Percentiles rank a stretch among this genome's conserved stretches.
phyloP scores from a whole-genome alignment of 2,797 vertebrate genomes.

The Sebastes iracundus region DNA sequence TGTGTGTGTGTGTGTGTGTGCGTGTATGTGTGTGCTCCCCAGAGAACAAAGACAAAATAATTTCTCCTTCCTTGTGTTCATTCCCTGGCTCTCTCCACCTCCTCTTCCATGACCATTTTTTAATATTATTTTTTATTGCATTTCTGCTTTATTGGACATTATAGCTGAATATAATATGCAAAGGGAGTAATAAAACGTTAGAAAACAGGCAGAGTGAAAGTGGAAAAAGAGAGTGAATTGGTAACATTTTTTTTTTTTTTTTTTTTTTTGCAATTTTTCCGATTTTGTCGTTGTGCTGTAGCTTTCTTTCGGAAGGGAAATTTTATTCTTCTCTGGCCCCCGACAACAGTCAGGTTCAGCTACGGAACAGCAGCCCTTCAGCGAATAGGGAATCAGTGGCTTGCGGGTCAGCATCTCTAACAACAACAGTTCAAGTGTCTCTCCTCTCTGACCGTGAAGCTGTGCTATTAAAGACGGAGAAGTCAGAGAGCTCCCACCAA shows the following conservation, averaged over 20 bases:
- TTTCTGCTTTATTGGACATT: constrained; percentile 54
- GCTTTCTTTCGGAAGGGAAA: neutral
- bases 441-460: neutral
- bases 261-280: neutral
- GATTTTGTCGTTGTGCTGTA: neutral
- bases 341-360: neutral
- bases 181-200: constrained; percentile 34
- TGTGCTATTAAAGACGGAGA: neutral
- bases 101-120: constrained; percentile 38
- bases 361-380: neutral
- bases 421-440: neutral
- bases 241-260: neutral
- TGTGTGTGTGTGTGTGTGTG: neutral
- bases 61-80: neutral
- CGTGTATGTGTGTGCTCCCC: neutral
- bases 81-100: neutral
- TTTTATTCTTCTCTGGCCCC: neutral
- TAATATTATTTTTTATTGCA: constrained; percentile 51
- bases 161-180: constrained; percentile 26
- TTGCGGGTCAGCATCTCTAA: neutral
- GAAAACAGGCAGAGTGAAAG: neutral
- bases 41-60: constrained; percentile 13
- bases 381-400: neutral
- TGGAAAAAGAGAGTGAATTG: neutral
- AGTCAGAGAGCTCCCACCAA: neutral